A percentile compares a stretch with the other conserved stretches of the same genome.
phyloP scores from a whole-genome alignment of 2,888 invertebrate species.

The Diplazon laetatorius region DNA sequence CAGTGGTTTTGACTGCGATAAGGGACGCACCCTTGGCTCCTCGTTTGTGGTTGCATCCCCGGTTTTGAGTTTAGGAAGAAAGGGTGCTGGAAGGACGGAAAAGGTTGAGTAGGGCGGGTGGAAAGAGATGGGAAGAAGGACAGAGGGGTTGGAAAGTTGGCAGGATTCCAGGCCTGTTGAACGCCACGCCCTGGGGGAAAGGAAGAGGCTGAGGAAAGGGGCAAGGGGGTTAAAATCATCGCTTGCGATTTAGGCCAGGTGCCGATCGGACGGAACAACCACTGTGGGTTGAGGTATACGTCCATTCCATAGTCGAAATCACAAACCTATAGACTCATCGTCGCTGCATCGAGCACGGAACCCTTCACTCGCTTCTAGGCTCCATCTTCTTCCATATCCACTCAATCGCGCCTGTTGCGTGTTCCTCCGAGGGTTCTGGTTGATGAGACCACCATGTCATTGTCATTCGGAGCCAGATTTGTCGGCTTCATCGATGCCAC shows the following conservation, averaged over 20 bases:
- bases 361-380: constrained; percentile 17
- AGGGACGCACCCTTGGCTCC: constrained; percentile 7
- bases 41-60: constrained; percentile 12
- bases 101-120: constrained; percentile 25
- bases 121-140: constrained; percentile 37
- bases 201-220: constrained; percentile 66
- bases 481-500: no score
- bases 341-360: constrained; percentile 6
- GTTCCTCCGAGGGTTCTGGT: not conserved
- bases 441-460: no score
- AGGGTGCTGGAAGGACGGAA: constrained; percentile 5
- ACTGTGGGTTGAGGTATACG: constrained; percentile 31
- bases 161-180: constrained; percentile 79
- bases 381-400: not conserved
- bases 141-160: constrained; percentile 68
- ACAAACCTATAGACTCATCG: constrained; percentile 22
- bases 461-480: no score
- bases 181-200: constrained; percentile 76
- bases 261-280: constrained; percentile 48
- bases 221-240: constrained; percentile 55
- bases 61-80: constrained; percentile 9
- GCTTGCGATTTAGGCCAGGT: constrained; percentile 49
- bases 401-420: constrained; percentile 34
- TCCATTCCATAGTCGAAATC: not conserved
- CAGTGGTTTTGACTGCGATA: constrained; percentile 22